Percentiles rank a stretch among this genome's conserved stretches.
Conservation (phyloP, 2,888 invertebrate genomes). For the Villa cingulata region DNA sequence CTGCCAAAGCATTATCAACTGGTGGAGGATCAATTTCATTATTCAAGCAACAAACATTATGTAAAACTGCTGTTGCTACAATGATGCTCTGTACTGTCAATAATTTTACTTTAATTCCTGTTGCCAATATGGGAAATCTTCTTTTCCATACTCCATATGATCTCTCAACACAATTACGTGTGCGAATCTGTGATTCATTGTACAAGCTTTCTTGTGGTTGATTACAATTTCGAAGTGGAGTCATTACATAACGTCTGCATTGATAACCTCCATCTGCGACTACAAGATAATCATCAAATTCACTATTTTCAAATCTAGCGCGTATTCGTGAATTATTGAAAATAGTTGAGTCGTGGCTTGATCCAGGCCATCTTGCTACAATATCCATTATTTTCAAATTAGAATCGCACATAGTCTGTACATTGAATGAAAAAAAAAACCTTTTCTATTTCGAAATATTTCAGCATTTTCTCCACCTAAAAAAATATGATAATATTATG, state of each 20-base stretch:
- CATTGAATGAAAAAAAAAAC: constrained; percentile 2
- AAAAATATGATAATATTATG: background rate
- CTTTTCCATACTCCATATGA: background rate
- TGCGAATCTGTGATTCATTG: background rate
- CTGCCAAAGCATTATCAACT: background rate
- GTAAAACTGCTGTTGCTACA: too few relatives aligned
- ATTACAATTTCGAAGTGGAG: background rate
- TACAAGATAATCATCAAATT: background rate
- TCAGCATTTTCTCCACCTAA: background rate
- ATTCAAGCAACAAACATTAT: too few relatives aligned
- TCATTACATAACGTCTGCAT: background rate
- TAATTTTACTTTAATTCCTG: too few relatives aligned
- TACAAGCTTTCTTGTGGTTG: background rate
- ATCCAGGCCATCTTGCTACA: too few relatives aligned
- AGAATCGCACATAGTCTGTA: background rate
- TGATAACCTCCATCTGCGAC: background rate
- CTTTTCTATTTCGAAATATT: constrained; percentile 4
- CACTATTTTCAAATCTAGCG: background rate
- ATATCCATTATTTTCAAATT: too few relatives aligned
- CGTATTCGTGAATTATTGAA: constrained; percentile 5
- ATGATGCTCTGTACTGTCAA: too few relatives aligned
- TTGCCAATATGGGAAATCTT: too few relatives aligned
- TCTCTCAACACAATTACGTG: background rate
- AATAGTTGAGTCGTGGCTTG: background rate
- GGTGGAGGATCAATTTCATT: too few relatives aligned